phyloP scores from a whole-genome alignment of 2,797 vertebrate genomes.

The Trachurus trachurus region DNA sequence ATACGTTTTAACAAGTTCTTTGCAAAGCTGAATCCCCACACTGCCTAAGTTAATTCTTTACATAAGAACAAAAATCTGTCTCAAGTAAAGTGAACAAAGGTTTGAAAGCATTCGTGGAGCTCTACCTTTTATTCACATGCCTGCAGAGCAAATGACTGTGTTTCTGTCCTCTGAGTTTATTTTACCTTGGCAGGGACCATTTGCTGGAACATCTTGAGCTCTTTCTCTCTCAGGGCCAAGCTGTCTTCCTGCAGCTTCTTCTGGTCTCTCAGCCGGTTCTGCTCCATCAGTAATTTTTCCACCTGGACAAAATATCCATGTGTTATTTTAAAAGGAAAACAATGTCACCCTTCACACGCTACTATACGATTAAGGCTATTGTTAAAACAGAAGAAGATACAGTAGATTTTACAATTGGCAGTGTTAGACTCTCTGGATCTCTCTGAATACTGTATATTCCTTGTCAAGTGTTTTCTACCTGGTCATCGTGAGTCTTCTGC shows the following conservation, averaged over 20 bases:
- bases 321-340: conserved; percentile 2
- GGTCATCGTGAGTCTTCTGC: conserved; percentile 72
- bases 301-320: conserved; percentile 49
- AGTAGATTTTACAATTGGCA: background rate
- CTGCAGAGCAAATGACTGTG: background rate
- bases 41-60: background rate
- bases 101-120: background rate
- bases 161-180: background rate
- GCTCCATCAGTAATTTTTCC: conserved; percentile 78
- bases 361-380: background rate
- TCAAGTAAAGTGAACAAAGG: background rate
- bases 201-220: conserved; percentile 54
- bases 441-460: background rate
- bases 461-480: conserved; percentile 43
- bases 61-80: background rate
- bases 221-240: conserved; percentile 64
- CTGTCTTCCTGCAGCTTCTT: conserved; percentile 66
- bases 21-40: conserved; percentile 4
- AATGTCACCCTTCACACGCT: background rate
- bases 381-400: background rate
- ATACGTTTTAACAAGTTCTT: background rate
- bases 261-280: conserved; percentile 76
- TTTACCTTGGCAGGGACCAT: conserved; percentile 52
- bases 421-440: too few species aligned
- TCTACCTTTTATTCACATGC: background rate